Evolutionary conservation across 2,797 vertebrate genomes (phyloP).

Genomic region (Psittacula echo): DNA sequence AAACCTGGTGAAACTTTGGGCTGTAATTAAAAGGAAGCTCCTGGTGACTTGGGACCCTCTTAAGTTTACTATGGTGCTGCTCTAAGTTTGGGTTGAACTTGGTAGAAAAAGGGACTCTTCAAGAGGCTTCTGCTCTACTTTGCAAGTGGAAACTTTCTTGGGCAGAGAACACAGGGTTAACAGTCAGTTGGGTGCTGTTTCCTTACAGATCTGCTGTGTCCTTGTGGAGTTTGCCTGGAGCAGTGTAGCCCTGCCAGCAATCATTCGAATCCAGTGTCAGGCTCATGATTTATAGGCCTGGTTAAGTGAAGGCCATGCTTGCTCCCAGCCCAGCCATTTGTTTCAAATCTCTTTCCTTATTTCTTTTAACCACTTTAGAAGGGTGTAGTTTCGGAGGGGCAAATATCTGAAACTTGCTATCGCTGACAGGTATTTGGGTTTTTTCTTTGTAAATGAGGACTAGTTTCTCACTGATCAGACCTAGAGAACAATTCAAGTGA

Average conservation of each 20-base stretch:
- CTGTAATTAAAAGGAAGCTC: not conserved
- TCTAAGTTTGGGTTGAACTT: not conserved
- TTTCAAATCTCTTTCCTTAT: conserved; percentile 79
- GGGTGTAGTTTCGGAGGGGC: conserved; percentile 66
- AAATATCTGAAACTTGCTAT: not conserved
- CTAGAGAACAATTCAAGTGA: not conserved
- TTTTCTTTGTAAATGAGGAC: not conserved
- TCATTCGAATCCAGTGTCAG: conserved; percentile 76
- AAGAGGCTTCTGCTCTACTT: not conserved
- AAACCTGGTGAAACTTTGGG: not conserved
- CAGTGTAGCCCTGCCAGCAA: conserved; percentile 35
- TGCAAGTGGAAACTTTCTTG: not conserved
- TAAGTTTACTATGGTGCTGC: not conserved
- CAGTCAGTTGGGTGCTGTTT: conserved; percentile 15
- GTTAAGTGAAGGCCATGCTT: conserved; percentile 89
- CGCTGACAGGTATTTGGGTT: not conserved
- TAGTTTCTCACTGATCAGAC: not conserved
- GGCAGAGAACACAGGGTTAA: conserved; percentile 28
- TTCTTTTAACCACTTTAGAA: conserved; percentile 72
- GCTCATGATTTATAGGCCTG: conserved; percentile 88
- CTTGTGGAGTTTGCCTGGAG: conserved; percentile 62
- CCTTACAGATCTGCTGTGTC: conserved; percentile 38
- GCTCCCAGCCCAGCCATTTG: conserved; percentile 85
- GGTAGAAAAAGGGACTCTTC: not conserved
- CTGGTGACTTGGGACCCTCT: not conserved